A percentile compares a stretch with the other conserved stretches of the same genome.
Evolutionary conservation across 2,113 vertebrate species (phyloP).

Genomic region (Grammomys surdaster): DNA sequence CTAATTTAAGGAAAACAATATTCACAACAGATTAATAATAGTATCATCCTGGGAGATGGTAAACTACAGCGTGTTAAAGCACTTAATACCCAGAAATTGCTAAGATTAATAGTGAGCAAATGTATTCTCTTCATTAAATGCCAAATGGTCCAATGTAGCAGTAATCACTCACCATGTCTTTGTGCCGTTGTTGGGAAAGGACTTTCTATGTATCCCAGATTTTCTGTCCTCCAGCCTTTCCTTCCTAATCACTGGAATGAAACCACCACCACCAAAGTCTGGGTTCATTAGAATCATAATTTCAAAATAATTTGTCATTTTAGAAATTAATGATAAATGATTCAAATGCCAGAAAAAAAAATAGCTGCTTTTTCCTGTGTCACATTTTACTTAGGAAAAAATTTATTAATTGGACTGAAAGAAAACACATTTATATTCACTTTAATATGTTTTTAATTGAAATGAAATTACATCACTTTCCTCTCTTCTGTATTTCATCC

Average conservation of each 20-base stretch:
- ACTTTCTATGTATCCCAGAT: background rate
- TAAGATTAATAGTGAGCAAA: background rate
- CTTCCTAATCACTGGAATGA: background rate
- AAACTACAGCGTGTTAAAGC: background rate
- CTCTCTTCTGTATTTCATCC: background rate
- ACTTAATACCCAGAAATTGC: background rate
- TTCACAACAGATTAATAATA: background rate
- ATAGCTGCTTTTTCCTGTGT: background rate
- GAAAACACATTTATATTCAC: background rate
- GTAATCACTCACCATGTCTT: background rate
- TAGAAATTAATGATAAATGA: background rate
- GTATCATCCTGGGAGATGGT: background rate
- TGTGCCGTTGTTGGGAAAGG: too few relatives aligned
- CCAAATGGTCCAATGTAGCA: background rate
- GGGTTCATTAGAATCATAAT: background rate
- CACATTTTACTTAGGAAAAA: background rate
- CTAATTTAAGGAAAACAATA: background rate
- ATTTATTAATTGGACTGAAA: background rate
- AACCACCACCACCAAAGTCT: background rate
- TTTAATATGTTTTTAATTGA: background rate
- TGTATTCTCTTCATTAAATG: background rate
- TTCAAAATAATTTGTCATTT: conserved; percentile 50
- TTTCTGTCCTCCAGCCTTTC: background rate
- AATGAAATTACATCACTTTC: background rate
- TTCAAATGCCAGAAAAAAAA: background rate